These are phyloP conservation scores for Chrysopa pallens DNA, from an alignment of 1,140 invertebrate species.

Conservation along the genomic window DNA sequence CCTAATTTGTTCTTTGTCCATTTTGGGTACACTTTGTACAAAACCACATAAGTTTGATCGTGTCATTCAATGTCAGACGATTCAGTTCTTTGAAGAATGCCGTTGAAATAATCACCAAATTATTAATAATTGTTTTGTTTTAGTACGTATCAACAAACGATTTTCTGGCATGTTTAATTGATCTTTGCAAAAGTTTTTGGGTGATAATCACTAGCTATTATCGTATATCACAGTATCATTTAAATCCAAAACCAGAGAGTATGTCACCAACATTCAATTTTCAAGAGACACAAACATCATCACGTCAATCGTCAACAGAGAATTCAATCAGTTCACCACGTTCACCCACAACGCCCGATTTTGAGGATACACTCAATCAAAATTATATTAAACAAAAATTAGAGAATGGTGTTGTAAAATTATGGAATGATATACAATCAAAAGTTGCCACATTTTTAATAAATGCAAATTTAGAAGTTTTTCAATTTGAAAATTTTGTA, in stretches of 20 bases:
- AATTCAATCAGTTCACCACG: too few species aligned
- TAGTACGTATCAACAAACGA: conserved; percentile 53
- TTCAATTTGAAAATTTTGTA: conserved; percentile 91
- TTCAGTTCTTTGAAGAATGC: too few species aligned
- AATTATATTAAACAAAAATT: conserved; percentile 78
- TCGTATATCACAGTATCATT: conserved; percentile 63
- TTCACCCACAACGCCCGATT: conserved; percentile 21
- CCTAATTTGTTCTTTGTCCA: too few species aligned
- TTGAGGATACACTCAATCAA: conserved; percentile 46
- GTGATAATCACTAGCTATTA: conserved; percentile 67
- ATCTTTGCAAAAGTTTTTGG: conserved; percentile 70
- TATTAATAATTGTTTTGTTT: conserved; percentile 14
- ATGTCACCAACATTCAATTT: conserved; percentile 2
- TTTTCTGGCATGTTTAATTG: conserved; percentile 62
- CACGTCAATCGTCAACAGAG: too few species aligned
- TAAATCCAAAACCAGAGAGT: conserved; percentile 13
- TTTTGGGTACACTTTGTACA: too few species aligned
- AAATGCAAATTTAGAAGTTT: conserved; percentile 56
- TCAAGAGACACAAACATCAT: too few species aligned
- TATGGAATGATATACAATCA: conserved; percentile 90
- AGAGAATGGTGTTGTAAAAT: conserved; percentile 60
- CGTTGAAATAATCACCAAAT: too few species aligned
- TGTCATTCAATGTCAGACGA: too few species aligned
- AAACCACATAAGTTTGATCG: too few species aligned
- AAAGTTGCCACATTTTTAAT: conserved; percentile 70